A percentile compares a stretch with the other conserved stretches of the same genome.
phyloP scores from a whole-genome alignment of 2,797 vertebrate species.

The Momotus momota region DNA sequence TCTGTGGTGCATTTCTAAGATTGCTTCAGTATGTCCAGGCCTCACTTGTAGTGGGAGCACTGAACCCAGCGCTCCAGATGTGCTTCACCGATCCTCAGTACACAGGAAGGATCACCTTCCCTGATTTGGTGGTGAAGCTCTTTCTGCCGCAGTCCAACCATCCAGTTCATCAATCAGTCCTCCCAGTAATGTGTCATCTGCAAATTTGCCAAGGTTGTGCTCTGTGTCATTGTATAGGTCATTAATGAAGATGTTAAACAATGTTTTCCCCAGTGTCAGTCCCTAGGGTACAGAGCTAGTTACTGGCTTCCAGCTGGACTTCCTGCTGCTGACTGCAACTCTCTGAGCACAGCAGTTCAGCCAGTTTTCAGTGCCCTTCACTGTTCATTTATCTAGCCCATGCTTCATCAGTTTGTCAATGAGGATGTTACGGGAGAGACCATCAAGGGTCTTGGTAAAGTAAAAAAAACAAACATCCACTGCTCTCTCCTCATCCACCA shows the following conservation, averaged over 20 bases:
- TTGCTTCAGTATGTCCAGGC: neutral
- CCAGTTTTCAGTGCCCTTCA: neutral
- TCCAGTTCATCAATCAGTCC: neutral
- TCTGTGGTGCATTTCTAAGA: neutral
- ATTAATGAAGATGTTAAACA: neutral
- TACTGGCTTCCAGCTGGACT: neutral
- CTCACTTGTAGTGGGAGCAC: neutral
- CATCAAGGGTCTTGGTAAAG: neutral
- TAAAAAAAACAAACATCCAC: neutral
- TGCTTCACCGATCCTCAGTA: neutral
- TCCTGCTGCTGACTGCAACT: neutral
- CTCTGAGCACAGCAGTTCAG: neutral
- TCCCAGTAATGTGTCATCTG: neutral
- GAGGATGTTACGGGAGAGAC: neutral
- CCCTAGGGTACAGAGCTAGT: neutral
- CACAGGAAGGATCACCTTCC: neutral
- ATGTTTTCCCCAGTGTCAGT: neutral
- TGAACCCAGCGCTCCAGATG: neutral
- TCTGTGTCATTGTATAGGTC: neutral
- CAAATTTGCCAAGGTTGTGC: neutral
- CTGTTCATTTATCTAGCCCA: neutral
- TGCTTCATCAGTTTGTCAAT: neutral
- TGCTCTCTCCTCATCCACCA: neutral
- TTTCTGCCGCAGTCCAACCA: neutral
- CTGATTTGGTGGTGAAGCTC: fast-evolving